These are phyloP conservation scores for Schlechtendalia chinensis DNA, from an alignment of 1,140 invertebrate genomes.

Conservation along the genomic window DNA sequence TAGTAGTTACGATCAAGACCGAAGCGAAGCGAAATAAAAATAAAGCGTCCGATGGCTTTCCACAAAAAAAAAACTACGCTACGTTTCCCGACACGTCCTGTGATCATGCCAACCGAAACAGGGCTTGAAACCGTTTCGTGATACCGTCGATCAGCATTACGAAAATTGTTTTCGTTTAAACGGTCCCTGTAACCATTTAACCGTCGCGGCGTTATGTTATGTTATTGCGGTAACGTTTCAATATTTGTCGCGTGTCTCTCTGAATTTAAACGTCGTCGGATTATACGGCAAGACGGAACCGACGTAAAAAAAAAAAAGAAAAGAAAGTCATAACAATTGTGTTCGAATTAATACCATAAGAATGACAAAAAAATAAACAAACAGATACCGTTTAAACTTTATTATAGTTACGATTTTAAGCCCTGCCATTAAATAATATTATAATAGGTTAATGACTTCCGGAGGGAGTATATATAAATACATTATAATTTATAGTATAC, in stretches of 20 bases:
- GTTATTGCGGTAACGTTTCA: too few species aligned
- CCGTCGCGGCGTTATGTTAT: too few species aligned
- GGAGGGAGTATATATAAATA: slow-evolving; percentile 13
- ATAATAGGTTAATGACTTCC: slow-evolving; percentile 36
- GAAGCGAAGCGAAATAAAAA: slow-evolving; percentile 29
- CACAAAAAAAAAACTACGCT: background rate
- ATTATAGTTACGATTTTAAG: slow-evolving; percentile 9
- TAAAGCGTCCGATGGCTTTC: background rate
- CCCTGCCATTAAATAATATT: background rate
- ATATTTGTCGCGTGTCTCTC: too few species aligned
- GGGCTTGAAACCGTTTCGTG: slow-evolving; percentile 20
- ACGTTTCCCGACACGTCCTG: background rate
- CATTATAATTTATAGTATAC: background rate
- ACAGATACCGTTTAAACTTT: background rate
- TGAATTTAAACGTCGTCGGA: too few species aligned
- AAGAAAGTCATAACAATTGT: too few species aligned
- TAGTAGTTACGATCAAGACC: background rate
- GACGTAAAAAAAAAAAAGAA: too few species aligned
- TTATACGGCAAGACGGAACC: too few species aligned
- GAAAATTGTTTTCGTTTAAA: too few species aligned
- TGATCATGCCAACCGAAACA: slow-evolving; percentile 11
- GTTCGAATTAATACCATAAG: too few species aligned
- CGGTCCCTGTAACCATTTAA: too few species aligned
- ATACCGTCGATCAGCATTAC: too few species aligned
- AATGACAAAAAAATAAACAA: background rate